Evolutionary conservation across 2,888 invertebrate genomes (phyloP).

Genomic region (Coecobrya sp.): DNA sequence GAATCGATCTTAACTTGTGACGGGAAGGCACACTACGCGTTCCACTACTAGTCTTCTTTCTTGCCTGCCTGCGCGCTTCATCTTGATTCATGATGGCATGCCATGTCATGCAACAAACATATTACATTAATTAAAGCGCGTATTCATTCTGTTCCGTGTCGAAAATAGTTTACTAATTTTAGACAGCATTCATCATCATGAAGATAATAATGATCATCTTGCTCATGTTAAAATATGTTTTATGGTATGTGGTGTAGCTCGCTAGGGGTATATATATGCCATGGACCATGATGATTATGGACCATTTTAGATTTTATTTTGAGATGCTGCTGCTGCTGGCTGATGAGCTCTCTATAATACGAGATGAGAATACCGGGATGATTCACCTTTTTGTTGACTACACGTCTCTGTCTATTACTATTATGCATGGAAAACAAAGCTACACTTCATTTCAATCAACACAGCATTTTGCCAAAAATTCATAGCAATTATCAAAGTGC

Average conservation of each 20-base stretch:
- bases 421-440: too few species aligned
- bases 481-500: not conserved
- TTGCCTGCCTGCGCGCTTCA: not conserved
- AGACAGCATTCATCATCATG: conserved; percentile 30
- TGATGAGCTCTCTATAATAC: too few species aligned
- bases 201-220: not conserved
- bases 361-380: not conserved
- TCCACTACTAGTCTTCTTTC: not conserved
- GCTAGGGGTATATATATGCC: not conserved
- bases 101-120: conserved; percentile 28
- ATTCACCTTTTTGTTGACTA: conserved; percentile 6
- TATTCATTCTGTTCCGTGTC: conserved; percentile 52
- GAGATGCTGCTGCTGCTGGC: not conserved
- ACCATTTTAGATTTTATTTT: not conserved
- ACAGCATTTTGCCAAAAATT: too few species aligned
- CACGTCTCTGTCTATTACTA: not conserved
- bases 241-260: not conserved
- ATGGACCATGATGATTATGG: too few species aligned
- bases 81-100: not conserved
- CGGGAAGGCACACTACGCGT: too few species aligned
- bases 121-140: conserved; percentile 45
- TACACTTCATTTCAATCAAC: too few species aligned
- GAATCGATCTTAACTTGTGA: not conserved
- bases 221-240: not conserved
- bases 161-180: conserved; percentile 43